Evolutionary conservation across 1,140 invertebrate genomes (phyloP).

Genomic region (Papilio helenus): DNA sequence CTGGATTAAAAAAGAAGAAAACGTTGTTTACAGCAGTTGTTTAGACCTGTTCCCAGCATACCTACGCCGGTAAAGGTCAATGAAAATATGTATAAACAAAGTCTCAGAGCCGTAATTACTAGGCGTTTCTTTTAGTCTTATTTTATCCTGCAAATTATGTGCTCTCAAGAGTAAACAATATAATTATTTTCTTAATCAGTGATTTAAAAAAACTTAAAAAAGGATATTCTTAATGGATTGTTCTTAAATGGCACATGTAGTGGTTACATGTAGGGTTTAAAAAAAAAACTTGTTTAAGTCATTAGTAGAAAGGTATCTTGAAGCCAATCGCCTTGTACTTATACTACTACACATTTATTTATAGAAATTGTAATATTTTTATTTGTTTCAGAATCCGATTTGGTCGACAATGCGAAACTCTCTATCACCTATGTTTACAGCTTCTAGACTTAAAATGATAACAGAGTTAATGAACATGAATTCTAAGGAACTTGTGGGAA

Average conservation of each 20-base stretch:
- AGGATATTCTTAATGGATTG: too few species aligned
- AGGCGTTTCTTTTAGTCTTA: not conserved
- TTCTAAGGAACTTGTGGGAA: conserved; percentile 56
- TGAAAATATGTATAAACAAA: not conserved
- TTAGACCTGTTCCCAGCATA: not conserved
- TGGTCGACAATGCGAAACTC: conserved; percentile 62
- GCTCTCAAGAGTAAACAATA: not conserved
- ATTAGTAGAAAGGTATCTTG: too few species aligned
- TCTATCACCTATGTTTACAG: conserved; percentile 66
- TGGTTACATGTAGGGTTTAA: too few species aligned
- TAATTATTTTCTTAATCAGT: not conserved
- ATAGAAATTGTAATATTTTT: not conserved
- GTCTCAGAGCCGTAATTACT: not conserved
- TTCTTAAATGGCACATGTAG: too few species aligned
- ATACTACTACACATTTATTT: too few species aligned
- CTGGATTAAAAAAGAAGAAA: not conserved
- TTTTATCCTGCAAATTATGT: too few species aligned
- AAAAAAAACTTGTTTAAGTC: too few species aligned
- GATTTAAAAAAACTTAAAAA: not conserved
- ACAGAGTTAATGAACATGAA: conserved; percentile 69
- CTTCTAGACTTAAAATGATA: conserved; percentile 51
- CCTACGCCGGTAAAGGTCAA: not conserved
- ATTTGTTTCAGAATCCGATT: conserved; percentile 60
- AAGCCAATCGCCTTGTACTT: too few species aligned
- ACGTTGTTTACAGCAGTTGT: not conserved